Evolutionary conservation across 2,113 vertebrate genomes (phyloP), one percentile per base, ranked within the genome.

Genomic region (Gymnocephalus cernua): DNA sequence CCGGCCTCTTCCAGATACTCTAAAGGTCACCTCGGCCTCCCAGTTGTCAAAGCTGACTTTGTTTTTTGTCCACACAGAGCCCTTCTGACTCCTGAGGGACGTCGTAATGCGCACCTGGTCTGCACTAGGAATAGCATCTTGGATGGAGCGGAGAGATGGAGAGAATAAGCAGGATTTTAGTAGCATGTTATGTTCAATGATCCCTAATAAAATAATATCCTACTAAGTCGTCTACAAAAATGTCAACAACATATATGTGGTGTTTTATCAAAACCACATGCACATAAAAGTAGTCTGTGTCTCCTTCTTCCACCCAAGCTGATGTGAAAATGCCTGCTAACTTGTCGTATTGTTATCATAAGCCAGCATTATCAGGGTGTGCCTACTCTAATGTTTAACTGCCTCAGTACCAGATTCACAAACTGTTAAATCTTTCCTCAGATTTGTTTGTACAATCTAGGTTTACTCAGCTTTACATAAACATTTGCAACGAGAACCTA

Each of bases 101-200:
- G 98, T 97, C 0, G 97, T 97, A 88, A 99, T 97, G 59, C 98
- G 96, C 80, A 99, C 95, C 87, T 99, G 98, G 92, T 99, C 98
- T 18, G 97, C 92, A 50, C 98, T 98, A 15, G 98, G 97, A 83
- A 99, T 99, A 19, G 98, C 97, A 95, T 98, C 98, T 99, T 72
- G 10, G 19, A 58, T 25, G 51, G 45, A 70, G 29, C 82, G 16
- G 23, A 57, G 29, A 41, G 27, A 10, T 0, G 32, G 35, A 68
- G 6, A 45, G 9, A 32, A 19, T 13, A 35, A 19, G 27, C 15
- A 56, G 29, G 27, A 64, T 41, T 59, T 59, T 6, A 67, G 45
- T 4, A 6, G 16, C 44, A 25, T 3, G 16, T 56, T 54, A 41
- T 16, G 14, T 35, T 68, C 1, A 0, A 50, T 54, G 15, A 12